phyloP scores from a whole-genome alignment of 2,113 vertebrate genomes.

The Anolis sagrei region DNA sequence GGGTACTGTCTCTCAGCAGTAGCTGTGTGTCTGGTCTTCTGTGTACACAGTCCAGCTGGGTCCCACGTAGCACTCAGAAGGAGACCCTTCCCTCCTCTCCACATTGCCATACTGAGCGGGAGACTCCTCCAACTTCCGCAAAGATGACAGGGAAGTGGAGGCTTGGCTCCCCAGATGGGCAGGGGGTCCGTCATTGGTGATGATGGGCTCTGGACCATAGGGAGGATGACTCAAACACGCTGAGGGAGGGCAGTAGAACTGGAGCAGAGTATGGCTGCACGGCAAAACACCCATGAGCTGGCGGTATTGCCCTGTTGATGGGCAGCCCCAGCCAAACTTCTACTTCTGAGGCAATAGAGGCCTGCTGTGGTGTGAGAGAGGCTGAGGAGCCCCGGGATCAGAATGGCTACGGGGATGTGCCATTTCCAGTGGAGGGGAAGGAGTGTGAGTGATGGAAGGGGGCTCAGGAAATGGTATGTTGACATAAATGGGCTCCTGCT shows the following conservation, averaged over 20 bases:
- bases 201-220: constrained; percentile 19
- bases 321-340: constrained; percentile 65
- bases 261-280: constrained; percentile 63
- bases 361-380: constrained; percentile 47
- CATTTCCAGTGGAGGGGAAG: constrained; percentile 58
- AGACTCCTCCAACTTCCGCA: constrained; percentile 56
- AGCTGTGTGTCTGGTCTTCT: constrained; percentile 82
- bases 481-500: constrained; percentile 79
- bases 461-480: constrained; percentile 72
- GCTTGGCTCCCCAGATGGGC: constrained; percentile 45
- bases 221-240: constrained; percentile 40
- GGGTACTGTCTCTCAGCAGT: constrained; percentile 71
- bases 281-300: constrained; percentile 71
- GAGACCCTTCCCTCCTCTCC: constrained; percentile 72
- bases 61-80: constrained; percentile 70
- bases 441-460: constrained; percentile 19
- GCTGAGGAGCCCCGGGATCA: constrained; percentile 66
- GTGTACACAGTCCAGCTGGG: constrained; percentile 81
- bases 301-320: constrained; percentile 63
- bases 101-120: constrained; percentile 75
- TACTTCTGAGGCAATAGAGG: constrained; percentile 74
- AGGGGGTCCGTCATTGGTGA: background rate
- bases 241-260: constrained; percentile 60
- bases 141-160: constrained; percentile 46
- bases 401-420: constrained; percentile 75